Evolutionary conservation across 2,888 invertebrate species (phyloP).

Genomic region (Timema cristinae): DNA sequence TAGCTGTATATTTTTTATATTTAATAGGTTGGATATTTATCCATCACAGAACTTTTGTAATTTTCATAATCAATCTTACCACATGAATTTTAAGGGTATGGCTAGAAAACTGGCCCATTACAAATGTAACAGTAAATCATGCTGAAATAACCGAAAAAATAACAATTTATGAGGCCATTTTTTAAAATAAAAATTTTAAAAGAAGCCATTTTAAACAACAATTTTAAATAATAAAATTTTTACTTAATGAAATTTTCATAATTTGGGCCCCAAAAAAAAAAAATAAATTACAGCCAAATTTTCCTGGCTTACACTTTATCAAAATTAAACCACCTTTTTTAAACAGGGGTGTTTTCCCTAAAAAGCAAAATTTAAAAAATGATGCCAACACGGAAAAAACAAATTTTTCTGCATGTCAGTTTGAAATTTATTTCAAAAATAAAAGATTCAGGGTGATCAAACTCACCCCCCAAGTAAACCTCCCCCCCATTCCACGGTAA

Average conservation of each 20-base stretch:
- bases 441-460: not conserved
- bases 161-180: not conserved
- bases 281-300: not conserved
- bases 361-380: not conserved
- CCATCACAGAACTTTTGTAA: not conserved
- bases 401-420: not conserved
- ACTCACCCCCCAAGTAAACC: too few relatives aligned
- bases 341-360: not conserved
- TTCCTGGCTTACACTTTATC: not conserved
- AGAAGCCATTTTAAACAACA: too few relatives aligned
- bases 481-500: not conserved
- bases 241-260: not conserved
- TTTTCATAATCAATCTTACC: not conserved
- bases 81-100: not conserved
- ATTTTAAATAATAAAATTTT: not conserved
- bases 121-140: not conserved
- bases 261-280: too few relatives aligned
- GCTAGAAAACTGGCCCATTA: not conserved
- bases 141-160: not conserved
- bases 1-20: too few relatives aligned
- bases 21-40: not conserved
- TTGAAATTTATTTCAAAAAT: not conserved
- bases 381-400: not conserved
- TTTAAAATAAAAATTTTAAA: too few relatives aligned
- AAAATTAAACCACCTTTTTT: not conserved